Percentiles rank a stretch among this genome's conserved stretches.
Evolutionary conservation across 2,113 vertebrate species (phyloP).

Genomic region (Microtus pennsylvanicus): DNA sequence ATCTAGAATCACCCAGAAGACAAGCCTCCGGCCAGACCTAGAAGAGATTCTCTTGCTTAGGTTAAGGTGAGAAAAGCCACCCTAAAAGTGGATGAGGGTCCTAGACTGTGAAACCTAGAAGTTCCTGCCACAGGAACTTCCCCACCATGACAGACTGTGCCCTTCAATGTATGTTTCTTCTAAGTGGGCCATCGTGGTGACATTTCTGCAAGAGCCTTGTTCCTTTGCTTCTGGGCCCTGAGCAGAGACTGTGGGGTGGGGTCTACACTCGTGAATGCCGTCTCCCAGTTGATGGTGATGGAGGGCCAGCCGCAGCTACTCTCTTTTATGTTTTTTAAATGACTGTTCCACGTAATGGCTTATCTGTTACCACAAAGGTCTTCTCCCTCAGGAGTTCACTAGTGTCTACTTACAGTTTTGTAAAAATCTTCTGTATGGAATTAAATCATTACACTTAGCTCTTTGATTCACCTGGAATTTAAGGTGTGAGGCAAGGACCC

Average conservation of each 20-base stretch:
- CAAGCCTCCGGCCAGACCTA: neutral
- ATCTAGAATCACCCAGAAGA: no score
- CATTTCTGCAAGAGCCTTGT: neutral
- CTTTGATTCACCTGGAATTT: constrained; percentile 79
- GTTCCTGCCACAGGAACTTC: neutral
- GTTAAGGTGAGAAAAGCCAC: no score
- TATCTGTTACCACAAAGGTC: neutral
- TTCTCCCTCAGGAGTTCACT: constrained; percentile 7
- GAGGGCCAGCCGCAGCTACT: neutral
- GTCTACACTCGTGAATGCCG: neutral
- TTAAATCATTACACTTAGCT: constrained; percentile 66
- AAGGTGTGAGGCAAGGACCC: constrained; percentile 64
- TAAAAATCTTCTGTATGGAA: constrained; percentile 24
- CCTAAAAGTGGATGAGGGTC: neutral
- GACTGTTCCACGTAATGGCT: neutral
- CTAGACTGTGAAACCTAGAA: neutral
- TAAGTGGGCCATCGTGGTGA: neutral
- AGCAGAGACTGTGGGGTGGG: neutral
- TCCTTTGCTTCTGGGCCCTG: neutral
- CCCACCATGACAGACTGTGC: neutral
- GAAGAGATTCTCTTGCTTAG: neutral
- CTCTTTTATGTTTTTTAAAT: neutral
- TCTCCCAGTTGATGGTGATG: neutral
- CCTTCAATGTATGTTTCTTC: neutral
- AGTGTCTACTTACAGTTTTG: neutral